A percentile compares a stretch with the other conserved stretches of the same genome.
Conservation (phyloP, 2,888 invertebrate species). For the Tuta absoluta region DNA sequence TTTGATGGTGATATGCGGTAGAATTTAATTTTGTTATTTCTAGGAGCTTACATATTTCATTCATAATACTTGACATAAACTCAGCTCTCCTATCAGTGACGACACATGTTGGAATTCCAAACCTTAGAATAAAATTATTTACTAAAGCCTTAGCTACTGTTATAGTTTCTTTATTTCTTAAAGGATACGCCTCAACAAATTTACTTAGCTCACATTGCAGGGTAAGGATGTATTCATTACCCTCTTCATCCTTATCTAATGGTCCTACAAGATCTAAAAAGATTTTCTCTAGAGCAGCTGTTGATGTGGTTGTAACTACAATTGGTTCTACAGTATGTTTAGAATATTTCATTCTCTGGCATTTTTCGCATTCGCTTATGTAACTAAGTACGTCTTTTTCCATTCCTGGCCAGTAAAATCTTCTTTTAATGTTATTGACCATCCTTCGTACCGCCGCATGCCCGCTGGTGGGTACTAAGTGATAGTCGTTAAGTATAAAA, state of each 20-base stretch:
- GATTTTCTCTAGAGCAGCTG: conserved; percentile 28
- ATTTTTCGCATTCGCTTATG: conserved; percentile 31
- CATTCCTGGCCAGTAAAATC: conserved; percentile 27
- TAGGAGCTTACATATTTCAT: conserved; percentile 21
- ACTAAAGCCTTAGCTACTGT: conserved; percentile 8
- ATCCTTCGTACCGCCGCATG: conserved; percentile 29
- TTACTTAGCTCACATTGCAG: conserved; percentile 31
- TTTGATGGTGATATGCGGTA: conserved; percentile 24
- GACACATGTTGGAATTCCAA: conserved; percentile 3
- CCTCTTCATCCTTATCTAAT: conserved; percentile 21
- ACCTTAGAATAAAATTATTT: conserved; percentile 16
- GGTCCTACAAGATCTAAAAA: conserved; percentile 31
- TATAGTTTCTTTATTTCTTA: background rate
- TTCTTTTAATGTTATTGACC: conserved; percentile 28
- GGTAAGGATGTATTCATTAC: conserved; percentile 22
- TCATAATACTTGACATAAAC: conserved; percentile 26
- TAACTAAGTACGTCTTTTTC: conserved; percentile 33
- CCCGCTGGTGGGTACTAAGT: conserved; percentile 21
- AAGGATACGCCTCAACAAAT: conserved; percentile 31
- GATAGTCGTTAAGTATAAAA: too few relatives aligned
- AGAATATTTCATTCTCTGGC: conserved; percentile 31
- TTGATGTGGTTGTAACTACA: conserved; percentile 28
- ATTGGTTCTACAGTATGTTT: conserved; percentile 27
- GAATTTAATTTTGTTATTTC: conserved; percentile 15
- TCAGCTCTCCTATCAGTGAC: conserved; percentile 12